phyloP scores from a whole-genome alignment of 2,888 invertebrate species.

The Sylvicola cinctus region DNA sequence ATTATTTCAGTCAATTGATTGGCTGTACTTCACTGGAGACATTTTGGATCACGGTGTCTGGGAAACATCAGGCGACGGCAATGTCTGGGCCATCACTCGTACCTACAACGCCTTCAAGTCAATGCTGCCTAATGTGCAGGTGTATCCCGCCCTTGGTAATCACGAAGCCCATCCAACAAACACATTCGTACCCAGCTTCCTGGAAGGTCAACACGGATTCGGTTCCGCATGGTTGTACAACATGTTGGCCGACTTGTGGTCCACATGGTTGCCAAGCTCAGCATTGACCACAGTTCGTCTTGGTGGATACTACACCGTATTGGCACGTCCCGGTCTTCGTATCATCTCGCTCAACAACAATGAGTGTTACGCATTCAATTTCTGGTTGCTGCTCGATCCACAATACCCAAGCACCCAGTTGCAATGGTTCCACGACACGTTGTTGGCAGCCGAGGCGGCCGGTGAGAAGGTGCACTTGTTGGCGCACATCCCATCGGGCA shows the following conservation, averaged over 20 bases:
- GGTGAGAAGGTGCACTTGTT: constrained; percentile 57
- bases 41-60: constrained; percentile 74
- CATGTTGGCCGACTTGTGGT: constrained; percentile 50
- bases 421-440: constrained; percentile 46
- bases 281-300: constrained; percentile 35
- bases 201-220: constrained; percentile 27
- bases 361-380: constrained; percentile 41
- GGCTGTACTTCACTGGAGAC: constrained; percentile 71
- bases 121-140: constrained; percentile 37
- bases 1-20: constrained; percentile 41
- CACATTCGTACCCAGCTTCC: constrained; percentile 42
- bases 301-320: constrained; percentile 59
- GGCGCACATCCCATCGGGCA: constrained; percentile 55
- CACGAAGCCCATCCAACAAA: constrained; percentile 71
- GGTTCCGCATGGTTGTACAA: constrained; percentile 59
- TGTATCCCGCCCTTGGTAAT: constrained; percentile 57
- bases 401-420: constrained; percentile 48
- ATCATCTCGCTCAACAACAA: constrained; percentile 65
- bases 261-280: constrained; percentile 39
- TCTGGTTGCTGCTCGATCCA: constrained; percentile 49
- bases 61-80: constrained; percentile 49
- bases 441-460: constrained; percentile 43
- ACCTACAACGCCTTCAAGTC: constrained; percentile 30
- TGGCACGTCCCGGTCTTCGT: constrained; percentile 44
- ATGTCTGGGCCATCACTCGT: constrained; percentile 33